Base-by-base conservation (phyloP, 2,113 vertebrate genomes). In the Dipodomys merriami region DNA sequence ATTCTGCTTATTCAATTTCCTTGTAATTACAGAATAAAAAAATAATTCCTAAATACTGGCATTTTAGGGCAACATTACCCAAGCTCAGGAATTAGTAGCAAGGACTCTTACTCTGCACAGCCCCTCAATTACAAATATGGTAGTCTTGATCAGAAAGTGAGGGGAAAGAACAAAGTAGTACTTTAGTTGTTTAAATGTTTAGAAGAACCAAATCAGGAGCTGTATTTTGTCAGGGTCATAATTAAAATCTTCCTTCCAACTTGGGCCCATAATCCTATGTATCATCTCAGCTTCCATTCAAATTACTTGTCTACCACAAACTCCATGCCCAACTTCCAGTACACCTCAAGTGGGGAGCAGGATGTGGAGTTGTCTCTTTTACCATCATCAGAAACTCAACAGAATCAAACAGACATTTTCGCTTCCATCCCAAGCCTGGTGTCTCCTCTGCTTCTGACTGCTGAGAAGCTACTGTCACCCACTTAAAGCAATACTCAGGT, bases 1-100 rank as follows among this genome's bases (percentile, higher is more conserved):
- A 74, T 60, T 57, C 64, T 23, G 6, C 30, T 69, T 79, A 23
- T 76, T 65, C 72, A 35, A 68, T 64, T 80, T 65, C 30, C 46
- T 33, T 64, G 39, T 46, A 90, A 93, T 53, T 80, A 81, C 80
- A 49, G 20, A 80, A 86, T 62, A 60, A 83, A 91, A 91, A 44
- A 84, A n/a, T 53, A 80, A 94, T 69, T 64, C 25, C 62, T 84
- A 94, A 80, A 35, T 3, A 81, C 23, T 57, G 16, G 39, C 46
- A 73, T n/a, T 67, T 83, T 33, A 62, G 25, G 81, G 27, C 53
- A 81, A 53, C 2, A n/a, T 46, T 27, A 33, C 20, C n/a, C 35
- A 67, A 74, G 49, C 83, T 18, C 30, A 62, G 60, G 12, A 53
- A 62, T 62, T 20, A 62, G 60, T 62, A 19, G 60, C 16, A 27